These are phyloP conservation scores for Natrix natrix DNA, from an alignment of 2,797 vertebrate species.

Conservation along the genomic window DNA sequence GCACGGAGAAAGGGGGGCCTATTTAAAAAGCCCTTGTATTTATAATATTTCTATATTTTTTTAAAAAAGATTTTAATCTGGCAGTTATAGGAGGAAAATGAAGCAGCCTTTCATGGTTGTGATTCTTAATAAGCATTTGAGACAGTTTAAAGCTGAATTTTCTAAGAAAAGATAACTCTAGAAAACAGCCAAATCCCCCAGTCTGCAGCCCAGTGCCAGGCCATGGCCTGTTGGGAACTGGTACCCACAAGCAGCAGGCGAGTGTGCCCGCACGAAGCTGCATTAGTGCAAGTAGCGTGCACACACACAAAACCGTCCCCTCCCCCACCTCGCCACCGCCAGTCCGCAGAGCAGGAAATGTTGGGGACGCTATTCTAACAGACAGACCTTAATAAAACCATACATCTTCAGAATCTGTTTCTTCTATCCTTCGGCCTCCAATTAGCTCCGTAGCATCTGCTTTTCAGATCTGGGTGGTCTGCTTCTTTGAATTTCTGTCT, in stretches of 20 bases:
- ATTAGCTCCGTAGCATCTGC: neutral
- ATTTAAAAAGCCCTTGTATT: neutral
- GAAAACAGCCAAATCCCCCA: neutral
- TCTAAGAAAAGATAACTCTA: neutral
- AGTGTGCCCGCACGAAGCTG: neutral
- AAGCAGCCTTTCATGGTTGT: neutral
- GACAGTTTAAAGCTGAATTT: neutral
- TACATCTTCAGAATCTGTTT: neutral
- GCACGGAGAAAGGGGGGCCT: neutral
- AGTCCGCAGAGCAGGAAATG: neutral
- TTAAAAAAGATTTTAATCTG: neutral
- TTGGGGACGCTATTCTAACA: neutral
- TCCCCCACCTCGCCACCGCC: neutral
- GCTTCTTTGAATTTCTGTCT: neutral
- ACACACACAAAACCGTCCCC: fast-evolving
- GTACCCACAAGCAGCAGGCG: neutral
- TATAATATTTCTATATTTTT: neutral
- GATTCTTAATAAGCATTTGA: neutral
- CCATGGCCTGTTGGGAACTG: neutral
- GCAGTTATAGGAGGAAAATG: neutral
- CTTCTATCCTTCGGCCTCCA: neutral
- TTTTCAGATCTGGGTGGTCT: neutral
- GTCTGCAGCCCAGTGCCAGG: neutral
- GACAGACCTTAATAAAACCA: neutral
- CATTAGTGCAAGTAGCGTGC: neutral